Conservation (phyloP, 2,888 invertebrate genomes). For the Trichogramma dendrolimi region DNA sequence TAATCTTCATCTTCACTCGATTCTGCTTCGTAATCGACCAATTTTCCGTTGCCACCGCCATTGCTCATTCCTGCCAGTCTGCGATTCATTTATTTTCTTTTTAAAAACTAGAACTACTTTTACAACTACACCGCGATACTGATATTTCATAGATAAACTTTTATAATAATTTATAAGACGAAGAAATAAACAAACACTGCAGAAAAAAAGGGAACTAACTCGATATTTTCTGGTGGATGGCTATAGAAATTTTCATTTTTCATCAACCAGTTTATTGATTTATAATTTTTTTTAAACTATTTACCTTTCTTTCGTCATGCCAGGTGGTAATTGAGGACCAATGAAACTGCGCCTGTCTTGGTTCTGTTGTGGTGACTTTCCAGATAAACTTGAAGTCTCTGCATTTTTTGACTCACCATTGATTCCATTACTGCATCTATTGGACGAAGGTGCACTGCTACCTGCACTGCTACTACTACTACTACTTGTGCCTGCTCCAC, state of each 20-base stretch:
- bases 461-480: slow-evolving; percentile 17
- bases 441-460: slow-evolving; percentile 33
- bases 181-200: too few relatives aligned
- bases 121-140: too few relatives aligned
- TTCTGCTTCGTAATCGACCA: slow-evolving; percentile 47
- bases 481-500: slow-evolving; percentile 2
- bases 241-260: too few relatives aligned
- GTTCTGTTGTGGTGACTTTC: slow-evolving; percentile 7
- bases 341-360: slow-evolving; percentile 40
- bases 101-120: too few relatives aligned
- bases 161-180: too few relatives aligned
- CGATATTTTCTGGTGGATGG: too few relatives aligned
- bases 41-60: slow-evolving; percentile 40
- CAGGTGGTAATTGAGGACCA: slow-evolving; percentile 44
- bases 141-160: too few relatives aligned
- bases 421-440: slow-evolving; percentile 24
- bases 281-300: too few relatives aligned
- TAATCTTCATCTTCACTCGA: slow-evolving; percentile 48
- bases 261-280: too few relatives aligned
- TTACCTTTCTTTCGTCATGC: slow-evolving; percentile 37
- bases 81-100: background rate
- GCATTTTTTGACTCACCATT: slow-evolving; percentile 9
- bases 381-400: slow-evolving; percentile 8
- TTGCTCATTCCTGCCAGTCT: slow-evolving; percentile 33
- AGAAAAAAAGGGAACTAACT: too few relatives aligned